Evolutionary conservation across 2,797 vertebrate species (phyloP).

Genomic region (Rhyacichthys aspro): DNA sequence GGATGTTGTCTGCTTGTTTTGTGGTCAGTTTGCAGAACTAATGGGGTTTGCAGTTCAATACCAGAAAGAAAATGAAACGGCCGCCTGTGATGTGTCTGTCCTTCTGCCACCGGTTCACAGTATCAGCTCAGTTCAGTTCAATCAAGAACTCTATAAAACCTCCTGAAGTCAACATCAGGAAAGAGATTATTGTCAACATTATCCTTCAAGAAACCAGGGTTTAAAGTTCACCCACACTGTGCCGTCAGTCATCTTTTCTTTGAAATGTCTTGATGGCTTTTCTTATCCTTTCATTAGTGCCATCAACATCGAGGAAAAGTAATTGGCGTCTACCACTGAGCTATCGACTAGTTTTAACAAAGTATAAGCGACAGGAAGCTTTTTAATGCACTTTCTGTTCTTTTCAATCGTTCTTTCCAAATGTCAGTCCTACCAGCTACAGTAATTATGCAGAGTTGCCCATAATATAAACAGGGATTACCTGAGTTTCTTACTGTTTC

Average conservation of each 20-base stretch:
- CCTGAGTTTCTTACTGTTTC: too few species aligned
- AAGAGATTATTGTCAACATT: neutral
- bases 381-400: slow-evolving; percentile 8
- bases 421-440: neutral
- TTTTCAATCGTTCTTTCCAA: slow-evolving; percentile 6
- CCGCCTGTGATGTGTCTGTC: slow-evolving; percentile 48
- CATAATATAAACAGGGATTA: too few species aligned
- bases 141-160: slow-evolving; percentile 28
- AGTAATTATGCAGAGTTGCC: too few species aligned
- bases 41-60: slow-evolving; percentile 66
- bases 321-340: slow-evolving; percentile 33
- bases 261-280: slow-evolving; percentile 30
- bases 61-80: slow-evolving; percentile 53
- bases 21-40: slow-evolving; percentile 67
- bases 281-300: slow-evolving; percentile 35
- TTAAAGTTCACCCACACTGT: neutral
- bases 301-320: slow-evolving; percentile 14
- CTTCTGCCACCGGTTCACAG: slow-evolving; percentile 21
- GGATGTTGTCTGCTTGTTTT: slow-evolving; percentile 60
- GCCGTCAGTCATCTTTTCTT: slow-evolving; percentile 19
- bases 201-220: neutral
- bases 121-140: slow-evolving; percentile 20
- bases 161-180: slow-evolving; percentile 21
- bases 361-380: slow-evolving; percentile 18
- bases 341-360: slow-evolving; percentile 18